Conservation (phyloP, 2,888 invertebrate genomes). For the Toxonevra muliebris region DNA sequence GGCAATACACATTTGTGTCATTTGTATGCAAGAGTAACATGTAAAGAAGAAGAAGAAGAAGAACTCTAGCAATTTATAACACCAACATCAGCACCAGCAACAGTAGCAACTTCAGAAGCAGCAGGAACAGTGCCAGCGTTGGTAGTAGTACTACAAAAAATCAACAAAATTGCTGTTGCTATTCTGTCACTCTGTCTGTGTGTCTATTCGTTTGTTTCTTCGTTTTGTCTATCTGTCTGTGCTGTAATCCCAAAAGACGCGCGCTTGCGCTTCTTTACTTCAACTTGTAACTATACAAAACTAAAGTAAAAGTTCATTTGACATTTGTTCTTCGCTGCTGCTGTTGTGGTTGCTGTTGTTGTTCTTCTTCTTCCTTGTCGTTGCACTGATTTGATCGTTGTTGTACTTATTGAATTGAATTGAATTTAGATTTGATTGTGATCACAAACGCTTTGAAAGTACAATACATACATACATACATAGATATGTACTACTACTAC, state of each 20-base stretch:
- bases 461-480: neutral
- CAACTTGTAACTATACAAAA: neutral
- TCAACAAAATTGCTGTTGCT: conserved; percentile 10
- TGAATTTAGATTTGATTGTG: too few relatives aligned
- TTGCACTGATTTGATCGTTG: neutral
- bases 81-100: conserved; percentile 11
- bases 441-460: too few relatives aligned
- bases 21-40: conserved; percentile 62
- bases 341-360: neutral
- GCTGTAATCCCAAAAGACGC: too few relatives aligned
- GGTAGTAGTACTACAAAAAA: too few relatives aligned
- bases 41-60: conserved; percentile 23
- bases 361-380: neutral
- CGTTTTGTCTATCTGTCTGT: too few relatives aligned
- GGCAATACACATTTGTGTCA: conserved; percentile 55
- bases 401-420: neutral
- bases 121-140: conserved; percentile 14
- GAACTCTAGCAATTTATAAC: conserved; percentile 1
- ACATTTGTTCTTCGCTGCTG: neutral
- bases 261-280: too few relatives aligned
- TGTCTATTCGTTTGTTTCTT: too few relatives aligned
- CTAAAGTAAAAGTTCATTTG: neutral
- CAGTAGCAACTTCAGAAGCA: conserved; percentile 36
- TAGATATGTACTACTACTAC: neutral
- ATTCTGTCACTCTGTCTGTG: too few relatives aligned